Conservation (phyloP, 2,888 invertebrate species). For the Synanthedon tipuliformis region DNA sequence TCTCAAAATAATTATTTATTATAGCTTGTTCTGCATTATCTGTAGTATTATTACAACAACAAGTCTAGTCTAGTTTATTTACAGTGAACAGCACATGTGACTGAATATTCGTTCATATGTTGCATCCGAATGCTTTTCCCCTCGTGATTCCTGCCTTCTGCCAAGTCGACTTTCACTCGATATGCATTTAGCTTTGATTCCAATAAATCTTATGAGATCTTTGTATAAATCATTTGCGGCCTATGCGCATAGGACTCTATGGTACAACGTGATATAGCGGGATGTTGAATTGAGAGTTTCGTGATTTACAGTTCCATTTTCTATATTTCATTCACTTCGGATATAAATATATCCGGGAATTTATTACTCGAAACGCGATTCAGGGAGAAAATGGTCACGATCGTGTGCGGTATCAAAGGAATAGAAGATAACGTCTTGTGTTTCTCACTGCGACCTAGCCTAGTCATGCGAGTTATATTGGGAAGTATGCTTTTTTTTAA, state of each 20-base stretch:
- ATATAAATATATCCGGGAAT: background rate
- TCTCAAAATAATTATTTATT: too few species aligned
- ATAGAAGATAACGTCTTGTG: background rate
- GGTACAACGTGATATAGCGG: slow-evolving; percentile 11
- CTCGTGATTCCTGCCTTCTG: slow-evolving; percentile 29
- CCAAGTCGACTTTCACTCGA: slow-evolving; percentile 44
- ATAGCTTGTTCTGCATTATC: too few species aligned
- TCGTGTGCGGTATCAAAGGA: background rate
- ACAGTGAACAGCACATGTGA: background rate
- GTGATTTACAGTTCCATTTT: slow-evolving; percentile 13
- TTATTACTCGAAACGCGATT: background rate
- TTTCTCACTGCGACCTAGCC: background rate
- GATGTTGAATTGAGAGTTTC: slow-evolving; percentile 7
- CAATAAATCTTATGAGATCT: slow-evolving; percentile 24
- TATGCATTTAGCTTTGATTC: slow-evolving; percentile 17
- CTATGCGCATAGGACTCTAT: slow-evolving; percentile 11
- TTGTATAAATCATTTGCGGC: slow-evolving; percentile 22
- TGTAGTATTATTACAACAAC: too few species aligned
- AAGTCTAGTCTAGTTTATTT: too few species aligned
- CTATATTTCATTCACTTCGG: slow-evolving; percentile 3
- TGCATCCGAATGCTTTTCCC: slow-evolving; percentile 25
- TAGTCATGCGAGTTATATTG: background rate
- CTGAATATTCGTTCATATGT: slow-evolving; percentile 8
- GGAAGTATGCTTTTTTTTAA: background rate
- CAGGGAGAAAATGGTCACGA: background rate